phyloP scores from a whole-genome alignment of 30 jellyfish, hydroid and myxozoan genomes.

The Cassiopea andromeda region DNA sequence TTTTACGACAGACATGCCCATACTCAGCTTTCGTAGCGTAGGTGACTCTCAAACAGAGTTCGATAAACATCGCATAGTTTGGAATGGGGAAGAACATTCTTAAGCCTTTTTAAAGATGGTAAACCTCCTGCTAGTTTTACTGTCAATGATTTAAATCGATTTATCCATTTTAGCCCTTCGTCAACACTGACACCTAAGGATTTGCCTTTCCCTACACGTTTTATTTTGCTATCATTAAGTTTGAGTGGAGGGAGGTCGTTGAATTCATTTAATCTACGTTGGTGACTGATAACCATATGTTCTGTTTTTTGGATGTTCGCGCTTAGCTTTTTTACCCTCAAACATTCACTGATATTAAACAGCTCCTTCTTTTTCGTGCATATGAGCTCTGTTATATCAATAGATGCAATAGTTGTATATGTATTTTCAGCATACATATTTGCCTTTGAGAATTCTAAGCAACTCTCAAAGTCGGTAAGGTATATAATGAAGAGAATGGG shows the following conservation, averaged over 20 bases:
- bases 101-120: slow-evolving; percentile 19
- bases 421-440: slow-evolving; percentile 11
- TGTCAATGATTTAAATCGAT: slow-evolving; percentile 13
- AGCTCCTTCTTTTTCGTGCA: slow-evolving; percentile 6
- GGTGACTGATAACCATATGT: background rate
- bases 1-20: background rate
- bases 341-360: background rate
- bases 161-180: slow-evolving; percentile 21
- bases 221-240: slow-evolving; percentile 30
- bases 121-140: slow-evolving; percentile 26
- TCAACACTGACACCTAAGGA: slow-evolving; percentile 19
- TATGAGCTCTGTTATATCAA: background rate
- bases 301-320: background rate
- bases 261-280: background rate
- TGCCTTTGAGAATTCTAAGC: background rate
- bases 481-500: background rate
- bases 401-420: background rate
- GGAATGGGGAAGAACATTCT: slow-evolving; percentile 26
- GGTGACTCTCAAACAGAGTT: slow-evolving; percentile 2
- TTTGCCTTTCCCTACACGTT: slow-evolving; percentile 22
- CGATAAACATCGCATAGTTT: slow-evolving; percentile 38
- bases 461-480: slow-evolving; percentile 10
- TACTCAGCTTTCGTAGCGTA: background rate
- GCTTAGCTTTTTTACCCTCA: background rate
- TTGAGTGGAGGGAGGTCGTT: background rate